Base-by-base conservation (phyloP, 1,140 invertebrate genomes). In the Zophobas atratus region DNA sequence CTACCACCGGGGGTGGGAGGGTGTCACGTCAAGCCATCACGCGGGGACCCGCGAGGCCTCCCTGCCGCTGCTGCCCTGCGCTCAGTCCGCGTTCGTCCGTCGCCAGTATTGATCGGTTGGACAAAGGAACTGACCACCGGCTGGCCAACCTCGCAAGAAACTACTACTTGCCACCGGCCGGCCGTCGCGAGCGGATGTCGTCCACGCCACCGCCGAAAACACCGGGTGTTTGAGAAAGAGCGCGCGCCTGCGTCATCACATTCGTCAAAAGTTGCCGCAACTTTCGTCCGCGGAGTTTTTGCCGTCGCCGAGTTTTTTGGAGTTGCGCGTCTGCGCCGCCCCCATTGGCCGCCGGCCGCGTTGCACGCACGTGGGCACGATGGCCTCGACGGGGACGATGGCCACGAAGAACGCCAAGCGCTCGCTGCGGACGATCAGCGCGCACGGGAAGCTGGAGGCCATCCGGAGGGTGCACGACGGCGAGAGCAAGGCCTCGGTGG, bases 401-500 rank as follows among this genome's bases (percentile, higher is more conserved):
- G 79, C 82, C 39, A 41, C 82, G 43, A 86, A 84, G 80, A 77
- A 81, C 80, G 92, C 92, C 53, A 95, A 94, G 86, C 91, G 93
- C 8, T 92, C 92, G 0, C 84, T 93, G 82, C 89, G 93, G 51
- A 90, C 92, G 71, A 86, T 94, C 33, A 93, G 92, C 3, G 91
- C 93, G 0, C 88, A 90, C 33, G 93, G 95, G 82, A 96, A 96
- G 85, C 89, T 96, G 73, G 91, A 92, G 39, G 94, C 94, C 1
- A 95, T 96, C 51, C 90, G 92, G 77, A 88, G 94, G 35, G 94
- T 96, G 0, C 93, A 94, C 86, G 91, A 93, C 81, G 94, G 94
- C 43, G 93, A 95, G 84, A 94, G 92, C 6, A 95, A 96, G 81
- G 94, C 94, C 0, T 94, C 94, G 0, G 94, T 96, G 0, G 94